Conservation (phyloP, 2,797 vertebrate species). For the Aplochiton taeniatus region DNA sequence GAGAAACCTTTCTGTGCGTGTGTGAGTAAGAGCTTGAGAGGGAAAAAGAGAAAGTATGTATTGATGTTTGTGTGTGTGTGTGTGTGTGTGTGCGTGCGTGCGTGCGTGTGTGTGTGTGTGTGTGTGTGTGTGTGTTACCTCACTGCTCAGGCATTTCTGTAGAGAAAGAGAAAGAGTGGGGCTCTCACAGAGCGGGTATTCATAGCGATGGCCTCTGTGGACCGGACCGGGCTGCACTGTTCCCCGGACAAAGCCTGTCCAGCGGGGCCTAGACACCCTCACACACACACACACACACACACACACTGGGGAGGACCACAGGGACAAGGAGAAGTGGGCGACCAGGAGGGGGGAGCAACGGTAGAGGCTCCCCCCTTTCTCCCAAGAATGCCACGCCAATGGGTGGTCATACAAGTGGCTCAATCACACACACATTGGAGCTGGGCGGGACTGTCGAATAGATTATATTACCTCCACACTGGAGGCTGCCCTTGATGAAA, state of each 20-base stretch:
- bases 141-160: slow-evolving; percentile 80
- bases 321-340: slow-evolving; percentile 43
- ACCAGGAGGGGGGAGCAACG: not conserved
- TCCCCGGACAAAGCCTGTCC: slow-evolving; percentile 76
- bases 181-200: slow-evolving; percentile 83
- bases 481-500: too few relatives aligned
- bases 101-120: slow-evolving; percentile 28
- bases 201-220: slow-evolving; percentile 74
- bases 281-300: slow-evolving; percentile 52
- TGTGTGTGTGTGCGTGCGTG: slow-evolving; percentile 12
- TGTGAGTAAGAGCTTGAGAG: not conserved
- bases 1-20: slow-evolving; percentile 1
- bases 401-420: slow-evolving; percentile 25
- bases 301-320: slow-evolving; percentile 40
- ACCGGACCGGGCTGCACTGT: slow-evolving; percentile 71
- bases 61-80: slow-evolving; percentile 5
- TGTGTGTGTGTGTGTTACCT: slow-evolving; percentile 72
- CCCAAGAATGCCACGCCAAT: slow-evolving; percentile 57
- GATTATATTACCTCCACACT: too few relatives aligned
- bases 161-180: slow-evolving; percentile 75
- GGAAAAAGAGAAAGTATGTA: not conserved
- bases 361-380: slow-evolving; percentile 24
- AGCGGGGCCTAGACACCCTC: slow-evolving; percentile 73
- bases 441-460: too few relatives aligned
- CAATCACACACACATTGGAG: slow-evolving; percentile 3